Conservation (phyloP, 1,140 invertebrate species). For the Polyergus mexicanus region DNA sequence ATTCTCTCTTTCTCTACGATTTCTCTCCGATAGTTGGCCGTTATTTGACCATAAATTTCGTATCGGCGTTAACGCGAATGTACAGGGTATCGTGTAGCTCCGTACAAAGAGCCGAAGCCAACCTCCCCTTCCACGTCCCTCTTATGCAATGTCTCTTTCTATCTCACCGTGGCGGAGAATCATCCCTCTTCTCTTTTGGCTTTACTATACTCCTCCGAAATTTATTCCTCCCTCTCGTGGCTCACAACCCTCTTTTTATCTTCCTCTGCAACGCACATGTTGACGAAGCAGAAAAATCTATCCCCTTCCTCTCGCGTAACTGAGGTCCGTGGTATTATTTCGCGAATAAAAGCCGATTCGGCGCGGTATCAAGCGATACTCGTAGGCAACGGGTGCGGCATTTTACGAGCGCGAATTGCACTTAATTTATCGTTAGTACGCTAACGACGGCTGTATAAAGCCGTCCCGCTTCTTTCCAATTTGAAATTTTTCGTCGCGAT, state of each 20-base stretch:
- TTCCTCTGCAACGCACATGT: conserved; percentile 45
- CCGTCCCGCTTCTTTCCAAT: conserved; percentile 23
- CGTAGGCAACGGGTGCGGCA: conserved; percentile 16
- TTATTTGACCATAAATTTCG: conserved; percentile 81
- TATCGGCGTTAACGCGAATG: conserved; percentile 77
- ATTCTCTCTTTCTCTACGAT: not conserved
- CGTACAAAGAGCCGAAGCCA: conserved; percentile 50
- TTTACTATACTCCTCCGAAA: conserved; percentile 49
- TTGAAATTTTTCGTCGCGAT: conserved; percentile 21
- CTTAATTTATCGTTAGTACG: conserved; percentile 54
- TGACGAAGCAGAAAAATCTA: conserved; percentile 51
- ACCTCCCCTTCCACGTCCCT: too few species aligned
- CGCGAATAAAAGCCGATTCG: conserved; percentile 48
- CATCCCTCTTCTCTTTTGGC: conserved; percentile 52
- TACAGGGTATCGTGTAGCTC: conserved; percentile 61
- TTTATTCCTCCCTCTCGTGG: conserved; percentile 63
- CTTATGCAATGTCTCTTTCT: conserved; percentile 57
- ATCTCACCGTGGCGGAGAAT: conserved; percentile 39
- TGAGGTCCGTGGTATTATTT: conserved; percentile 49
- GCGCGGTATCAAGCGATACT: conserved; percentile 39
- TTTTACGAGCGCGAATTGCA: conserved; percentile 51
- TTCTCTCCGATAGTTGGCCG: conserved; percentile 67
- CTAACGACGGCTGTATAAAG: conserved; percentile 42
- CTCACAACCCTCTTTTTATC: conserved; percentile 41
- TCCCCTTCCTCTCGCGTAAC: not conserved